phyloP scores from a whole-genome alignment of 2,888 invertebrate species.

The Unio pictorum region DNA sequence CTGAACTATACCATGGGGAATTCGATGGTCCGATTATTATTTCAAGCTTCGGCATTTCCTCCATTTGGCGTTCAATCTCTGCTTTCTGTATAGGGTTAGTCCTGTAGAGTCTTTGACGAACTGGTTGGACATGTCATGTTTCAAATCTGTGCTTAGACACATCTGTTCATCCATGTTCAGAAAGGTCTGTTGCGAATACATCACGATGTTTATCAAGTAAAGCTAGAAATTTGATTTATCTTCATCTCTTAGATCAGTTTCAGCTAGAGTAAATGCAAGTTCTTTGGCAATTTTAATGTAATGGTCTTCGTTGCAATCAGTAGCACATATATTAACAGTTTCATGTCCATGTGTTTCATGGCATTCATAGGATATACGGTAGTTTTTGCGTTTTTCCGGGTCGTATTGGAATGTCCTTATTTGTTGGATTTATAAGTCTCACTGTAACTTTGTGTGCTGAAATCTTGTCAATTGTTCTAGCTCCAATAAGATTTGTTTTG shows the following conservation, averaged over 20 bases:
- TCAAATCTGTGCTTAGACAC: constrained; percentile 8
- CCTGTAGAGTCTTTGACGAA: constrained; percentile 10
- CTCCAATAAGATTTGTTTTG: no score
- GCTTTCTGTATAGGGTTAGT: constrained; percentile 5
- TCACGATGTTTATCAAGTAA: constrained; percentile 10
- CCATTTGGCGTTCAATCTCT: constrained; percentile 6
- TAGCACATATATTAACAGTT: no score
- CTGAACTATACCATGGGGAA: no score
- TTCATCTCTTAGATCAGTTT: neutral
- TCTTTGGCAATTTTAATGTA: constrained; percentile 3
- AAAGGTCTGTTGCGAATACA: constrained; percentile 12
- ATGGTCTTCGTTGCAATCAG: constrained; percentile 1
- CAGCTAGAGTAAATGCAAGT: constrained; percentile 3
- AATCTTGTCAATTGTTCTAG: no score
- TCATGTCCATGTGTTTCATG: no score
- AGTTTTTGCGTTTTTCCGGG: no score
- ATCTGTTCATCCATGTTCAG: constrained; percentile 12
- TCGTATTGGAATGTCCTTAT: no score
- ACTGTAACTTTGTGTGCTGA: no score
- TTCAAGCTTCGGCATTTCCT: no score
- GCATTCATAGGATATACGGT: no score
- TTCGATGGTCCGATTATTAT: no score
- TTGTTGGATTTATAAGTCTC: no score
- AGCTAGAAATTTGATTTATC: constrained; percentile 4
- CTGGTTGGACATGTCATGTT: constrained; percentile 5